phyloP scores from a whole-genome alignment of 1,140 invertebrate species.

The Calliphora vicina region DNA sequence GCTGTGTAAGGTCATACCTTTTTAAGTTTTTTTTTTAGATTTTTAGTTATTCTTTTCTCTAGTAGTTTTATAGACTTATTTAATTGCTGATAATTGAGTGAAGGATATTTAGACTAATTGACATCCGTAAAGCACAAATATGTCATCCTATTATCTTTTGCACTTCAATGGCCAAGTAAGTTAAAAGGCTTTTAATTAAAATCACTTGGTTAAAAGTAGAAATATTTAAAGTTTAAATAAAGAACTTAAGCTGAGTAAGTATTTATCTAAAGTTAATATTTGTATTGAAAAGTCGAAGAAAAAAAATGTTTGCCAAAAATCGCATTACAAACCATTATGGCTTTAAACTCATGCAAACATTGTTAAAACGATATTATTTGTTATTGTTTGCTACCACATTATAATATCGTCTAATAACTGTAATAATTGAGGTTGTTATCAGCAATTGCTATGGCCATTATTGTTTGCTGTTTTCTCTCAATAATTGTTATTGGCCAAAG shows the following conservation, averaged over 20 bases:
- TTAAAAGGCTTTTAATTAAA: conserved; percentile 7
- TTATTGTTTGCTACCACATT: neutral
- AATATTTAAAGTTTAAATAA: too few relatives aligned
- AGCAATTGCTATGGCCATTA: neutral
- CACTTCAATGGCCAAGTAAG: neutral
- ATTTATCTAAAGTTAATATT: too few relatives aligned
- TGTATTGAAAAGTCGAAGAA: too few relatives aligned
- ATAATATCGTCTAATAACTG: neutral
- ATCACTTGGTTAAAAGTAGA: neutral
- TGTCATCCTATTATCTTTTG: neutral
- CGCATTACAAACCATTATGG: neutral
- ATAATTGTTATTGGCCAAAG: neutral
- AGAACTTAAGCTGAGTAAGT: too few relatives aligned
- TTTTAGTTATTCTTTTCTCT: neutral
- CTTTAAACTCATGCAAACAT: neutral
- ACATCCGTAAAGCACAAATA: neutral
- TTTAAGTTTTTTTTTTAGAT: too few relatives aligned
- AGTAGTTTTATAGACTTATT: neutral
- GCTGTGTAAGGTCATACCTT: too few relatives aligned
- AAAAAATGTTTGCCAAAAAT: neutral
- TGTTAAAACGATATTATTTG: neutral
- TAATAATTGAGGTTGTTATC: neutral
- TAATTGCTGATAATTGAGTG: neutral
- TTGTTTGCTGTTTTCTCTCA: neutral
- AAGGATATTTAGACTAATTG: neutral